Evolutionary conservation across 2,113 vertebrate species (phyloP).

Genomic region (Coptodon rendalli): DNA sequence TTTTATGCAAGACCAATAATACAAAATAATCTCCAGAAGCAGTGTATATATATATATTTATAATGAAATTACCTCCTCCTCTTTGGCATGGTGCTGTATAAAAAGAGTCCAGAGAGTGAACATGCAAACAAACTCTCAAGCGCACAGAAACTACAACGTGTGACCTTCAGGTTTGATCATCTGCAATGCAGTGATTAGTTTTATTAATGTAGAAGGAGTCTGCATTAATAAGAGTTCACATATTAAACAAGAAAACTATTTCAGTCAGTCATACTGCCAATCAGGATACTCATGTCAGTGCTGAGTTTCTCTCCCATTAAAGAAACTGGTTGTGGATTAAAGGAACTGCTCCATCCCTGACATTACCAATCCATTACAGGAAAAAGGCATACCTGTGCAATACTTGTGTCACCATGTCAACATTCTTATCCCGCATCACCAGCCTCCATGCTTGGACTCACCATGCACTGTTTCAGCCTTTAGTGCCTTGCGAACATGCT

Average conservation of each 20-base stretch:
- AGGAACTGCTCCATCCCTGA: neutral
- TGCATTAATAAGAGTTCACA: constrained; percentile 2
- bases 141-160: neutral
- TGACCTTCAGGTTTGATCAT: constrained; percentile 63
- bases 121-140: neutral
- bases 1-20: constrained; percentile 40
- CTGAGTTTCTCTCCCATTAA: neutral
- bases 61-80: constrained; percentile 10
- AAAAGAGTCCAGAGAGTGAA: neutral
- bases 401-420: neutral
- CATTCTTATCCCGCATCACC: neutral
- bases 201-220: constrained; percentile 30
- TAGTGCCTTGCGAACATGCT: constrained; percentile 40
- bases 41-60: neutral
- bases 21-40: constrained; percentile 6
- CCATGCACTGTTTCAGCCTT: constrained; percentile 31
- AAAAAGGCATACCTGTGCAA: neutral
- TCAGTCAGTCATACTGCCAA: neutral
- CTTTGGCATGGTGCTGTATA: neutral
- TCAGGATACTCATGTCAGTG: neutral
- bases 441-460: constrained; percentile 41
- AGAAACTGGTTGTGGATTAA: neutral
- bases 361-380: neutral
- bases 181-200: constrained; percentile 65
- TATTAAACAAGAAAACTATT: neutral